Percentiles rank a stretch among this genome's conserved stretches.
Evolutionary conservation across 2,888 invertebrate genomes (phyloP).

Genomic region (Drosophila ezoana): DNA sequence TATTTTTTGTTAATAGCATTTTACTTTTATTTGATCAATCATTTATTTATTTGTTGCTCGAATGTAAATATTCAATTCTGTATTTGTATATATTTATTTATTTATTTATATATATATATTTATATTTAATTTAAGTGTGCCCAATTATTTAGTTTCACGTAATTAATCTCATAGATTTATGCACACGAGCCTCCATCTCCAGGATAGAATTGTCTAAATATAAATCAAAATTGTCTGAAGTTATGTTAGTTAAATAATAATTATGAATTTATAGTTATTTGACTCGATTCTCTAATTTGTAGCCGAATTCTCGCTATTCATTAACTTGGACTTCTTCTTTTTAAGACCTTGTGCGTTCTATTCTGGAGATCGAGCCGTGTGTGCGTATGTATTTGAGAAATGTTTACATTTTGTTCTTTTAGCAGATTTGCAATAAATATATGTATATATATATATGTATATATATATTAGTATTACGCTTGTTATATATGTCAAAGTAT

Average conservation of each 20-base stretch:
- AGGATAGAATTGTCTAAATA: slow-evolving; percentile 5
- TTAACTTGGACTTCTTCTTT: not conserved
- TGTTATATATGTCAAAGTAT: slow-evolving; percentile 52
- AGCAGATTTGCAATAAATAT: slow-evolving; percentile 44
- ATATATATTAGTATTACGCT: slow-evolving; percentile 29
- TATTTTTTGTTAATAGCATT: slow-evolving; percentile 46
- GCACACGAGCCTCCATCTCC: slow-evolving; percentile 20
- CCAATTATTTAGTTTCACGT: slow-evolving; percentile 69
- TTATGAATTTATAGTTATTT: not conserved
- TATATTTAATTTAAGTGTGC: slow-evolving; percentile 61
- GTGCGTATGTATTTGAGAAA: slow-evolving; percentile 12
- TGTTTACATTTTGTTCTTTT: slow-evolving; percentile 49
- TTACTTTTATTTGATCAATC: slow-evolving; percentile 37
- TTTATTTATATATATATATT: slow-evolving; percentile 27
- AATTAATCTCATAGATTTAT: slow-evolving; percentile 71
- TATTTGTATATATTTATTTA: slow-evolving; percentile 39
- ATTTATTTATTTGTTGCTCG: slow-evolving; percentile 35
- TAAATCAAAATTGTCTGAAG: not conserved
- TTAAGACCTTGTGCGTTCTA: not conserved
- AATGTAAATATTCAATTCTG: slow-evolving; percentile 62
- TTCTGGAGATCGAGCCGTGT: slow-evolving; percentile 15
- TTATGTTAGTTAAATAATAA: not conserved
- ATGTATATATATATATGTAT: slow-evolving; percentile 17
- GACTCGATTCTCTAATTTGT: slow-evolving; percentile 1
- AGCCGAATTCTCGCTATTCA: not conserved